Evolutionary conservation across 2,888 invertebrate genomes (phyloP).

Genomic region (Leptinotarsa juncta): DNA sequence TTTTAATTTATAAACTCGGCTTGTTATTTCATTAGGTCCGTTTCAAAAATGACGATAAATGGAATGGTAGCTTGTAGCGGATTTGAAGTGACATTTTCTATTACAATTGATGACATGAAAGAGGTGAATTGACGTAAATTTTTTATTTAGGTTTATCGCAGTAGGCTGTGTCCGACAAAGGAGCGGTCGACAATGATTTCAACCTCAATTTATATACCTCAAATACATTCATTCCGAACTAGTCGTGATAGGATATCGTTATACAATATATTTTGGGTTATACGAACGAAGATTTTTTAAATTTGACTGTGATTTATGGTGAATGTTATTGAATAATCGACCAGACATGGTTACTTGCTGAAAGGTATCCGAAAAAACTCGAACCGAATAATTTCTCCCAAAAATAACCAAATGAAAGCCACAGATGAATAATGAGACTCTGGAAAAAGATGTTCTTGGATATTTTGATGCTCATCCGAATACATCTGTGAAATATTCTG

Average conservation of each 20-base stretch:
- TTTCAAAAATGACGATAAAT: slow-evolving; percentile 42
- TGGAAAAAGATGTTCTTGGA: too few species aligned
- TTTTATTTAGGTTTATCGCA: slow-evolving; percentile 35
- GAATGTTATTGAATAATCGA: too few species aligned
- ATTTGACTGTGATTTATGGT: too few species aligned
- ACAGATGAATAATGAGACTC: too few species aligned
- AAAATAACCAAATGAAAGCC: too few species aligned
- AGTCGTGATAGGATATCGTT: background rate
- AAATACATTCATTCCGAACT: background rate
- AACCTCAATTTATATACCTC: background rate
- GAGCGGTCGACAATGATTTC: slow-evolving; percentile 19
- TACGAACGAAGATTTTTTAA: background rate
- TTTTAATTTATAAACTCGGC: slow-evolving; percentile 24
- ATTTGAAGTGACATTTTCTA: slow-evolving; percentile 39
- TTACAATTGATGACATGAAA: slow-evolving; percentile 50
- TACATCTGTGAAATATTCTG: too few species aligned
- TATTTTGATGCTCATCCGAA: too few species aligned
- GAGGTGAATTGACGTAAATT: slow-evolving; percentile 41
- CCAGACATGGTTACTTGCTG: too few species aligned
- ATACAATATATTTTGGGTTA: background rate
- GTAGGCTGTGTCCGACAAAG: slow-evolving; percentile 26
- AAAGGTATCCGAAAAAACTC: too few species aligned
- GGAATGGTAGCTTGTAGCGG: slow-evolving; percentile 29
- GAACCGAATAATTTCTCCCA: too few species aligned
- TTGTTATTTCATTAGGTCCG: slow-evolving; percentile 37